Evolutionary conservation across 2,113 vertebrate genomes (phyloP), one percentile per base, ranked within the genome.

Genomic region (Todiramphus saurophagus): DNA sequence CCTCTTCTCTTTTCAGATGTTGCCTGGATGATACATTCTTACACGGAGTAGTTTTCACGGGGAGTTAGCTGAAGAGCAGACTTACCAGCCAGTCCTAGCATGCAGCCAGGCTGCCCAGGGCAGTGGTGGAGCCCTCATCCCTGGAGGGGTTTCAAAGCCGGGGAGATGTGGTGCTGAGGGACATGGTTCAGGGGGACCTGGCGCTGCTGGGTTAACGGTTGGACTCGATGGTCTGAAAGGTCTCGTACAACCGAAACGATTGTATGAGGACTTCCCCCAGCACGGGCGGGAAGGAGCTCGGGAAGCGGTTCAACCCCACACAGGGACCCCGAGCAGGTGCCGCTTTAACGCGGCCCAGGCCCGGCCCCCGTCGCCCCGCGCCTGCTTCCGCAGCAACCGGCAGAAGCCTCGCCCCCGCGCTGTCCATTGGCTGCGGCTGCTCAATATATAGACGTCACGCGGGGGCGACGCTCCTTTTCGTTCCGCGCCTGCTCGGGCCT

Each of bases 391-490:
- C 5, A 7, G 44, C 35, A 14, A 10, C 1, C 1, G 8, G 16
- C 17, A 13, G 6, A 25, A 24, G 59, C 64, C 33, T 10, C 66
- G n/a, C 87, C 83, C 7, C 20, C 23, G 41, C 10, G 4, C 17
- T 30, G 9, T 28, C 82, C 78, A 98, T 98, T 98, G 97, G 91
- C 43, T 5, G 2, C 11, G 3, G 4, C 2, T 3, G 4, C 39
- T 0, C 1, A 96, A 98, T 98, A 98, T 97, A 98, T 8, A 0
- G 0, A 28, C 97, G 97, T 98, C 97, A 96, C 31, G 94, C 41
- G 75, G 19, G 17, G 0, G 0, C 0, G 0, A 0, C 7, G 0
- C 5, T 16, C 97, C 97, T 97, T 98, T 99, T 98, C 97, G 92
- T 95, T 98, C 97, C 97, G 97, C 87, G 44, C 96, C 18, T 5